These are phyloP conservation scores for Odontesthes bonariensis DNA, from an alignment of 2,113 vertebrate genomes.

Conservation along the genomic window DNA sequence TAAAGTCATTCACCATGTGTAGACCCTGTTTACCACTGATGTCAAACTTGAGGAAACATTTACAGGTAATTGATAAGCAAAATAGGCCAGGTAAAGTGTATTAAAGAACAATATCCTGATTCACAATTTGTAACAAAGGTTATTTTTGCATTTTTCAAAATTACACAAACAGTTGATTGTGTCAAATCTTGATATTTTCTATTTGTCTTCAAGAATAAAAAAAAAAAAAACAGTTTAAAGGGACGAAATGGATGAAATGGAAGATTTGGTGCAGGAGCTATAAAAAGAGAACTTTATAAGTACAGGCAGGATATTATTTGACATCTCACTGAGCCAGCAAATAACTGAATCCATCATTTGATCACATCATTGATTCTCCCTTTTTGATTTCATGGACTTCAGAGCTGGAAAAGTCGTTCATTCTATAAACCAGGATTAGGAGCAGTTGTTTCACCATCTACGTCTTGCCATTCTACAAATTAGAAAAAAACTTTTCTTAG, in stretches of 20 bases:
- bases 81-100: no score
- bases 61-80: no score
- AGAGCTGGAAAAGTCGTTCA: slow-evolving; percentile 37
- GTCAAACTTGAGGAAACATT: no score
- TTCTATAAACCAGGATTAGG: slow-evolving; percentile 43
- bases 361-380: slow-evolving; percentile 67
- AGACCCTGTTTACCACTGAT: no score
- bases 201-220: neutral
- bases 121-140: no score
- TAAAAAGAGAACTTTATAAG: slow-evolving; percentile 19
- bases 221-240: neutral
- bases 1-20: neutral
- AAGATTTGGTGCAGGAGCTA: neutral
- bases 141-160: no score
- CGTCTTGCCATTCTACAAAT: slow-evolving; percentile 47
- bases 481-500: slow-evolving; percentile 59
- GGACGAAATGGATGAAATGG: neutral
- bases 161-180: neutral
- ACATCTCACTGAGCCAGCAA: slow-evolving; percentile 72
- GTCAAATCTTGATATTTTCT: neutral
- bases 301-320: slow-evolving; percentile 51
- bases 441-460: slow-evolving; percentile 47
- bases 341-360: slow-evolving; percentile 64
- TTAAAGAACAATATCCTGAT: no score
- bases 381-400: slow-evolving; percentile 55